Base-by-base conservation (phyloP, 1,140 invertebrate genomes). In the Zaprionus kolodkinae region DNA sequence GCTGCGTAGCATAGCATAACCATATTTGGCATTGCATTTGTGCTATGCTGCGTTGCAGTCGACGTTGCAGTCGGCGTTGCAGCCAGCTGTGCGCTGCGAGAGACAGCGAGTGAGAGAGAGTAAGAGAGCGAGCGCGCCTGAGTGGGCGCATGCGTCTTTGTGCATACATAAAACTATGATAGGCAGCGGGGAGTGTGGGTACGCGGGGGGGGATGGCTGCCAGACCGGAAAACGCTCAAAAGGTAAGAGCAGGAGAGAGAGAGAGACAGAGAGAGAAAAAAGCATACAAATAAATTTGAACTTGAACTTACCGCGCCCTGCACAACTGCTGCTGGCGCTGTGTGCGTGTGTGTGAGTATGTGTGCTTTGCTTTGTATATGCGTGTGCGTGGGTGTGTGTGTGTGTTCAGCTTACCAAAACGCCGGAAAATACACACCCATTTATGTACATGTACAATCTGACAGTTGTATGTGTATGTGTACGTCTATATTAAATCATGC, bases 21-120 rank as follows among this genome's bases (percentile, higher is more conserved):
- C 84, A 87, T 87, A 87, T 87, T 87, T 87, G 84, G 84, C 77
- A 79, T 89, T 87, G 84, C 84, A 87, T 78, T 87, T 72, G 45
- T 50, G 45, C 45, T 25, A 50, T 50, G 71, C 57, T 79, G 59
- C 78, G 76, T 79, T 86, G 83, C 83, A 86, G 27, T 82, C 62
- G 52, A 12, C 43, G 43, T 7, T 67, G 65, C 65, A 45, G 33
- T 43, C 40, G n/a, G n/a, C 40, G n/a, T 12, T 40, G 45, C 61
- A 48, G 27, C 27, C 50, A 64, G 43, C 70, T 62, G 35, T 64
- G 56, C 56, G 38, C 40, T 64, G 27, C 27, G 15, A 73, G 60
- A 54, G 40, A 45, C 21, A 13, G 25, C 43, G 30, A 54, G 64
- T 17, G 40, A 17, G 50, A 10, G 21, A 17, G 40, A 25, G 48